phyloP scores from a whole-genome alignment of 2,888 invertebrate genomes.

The Limenitis camilla region DNA sequence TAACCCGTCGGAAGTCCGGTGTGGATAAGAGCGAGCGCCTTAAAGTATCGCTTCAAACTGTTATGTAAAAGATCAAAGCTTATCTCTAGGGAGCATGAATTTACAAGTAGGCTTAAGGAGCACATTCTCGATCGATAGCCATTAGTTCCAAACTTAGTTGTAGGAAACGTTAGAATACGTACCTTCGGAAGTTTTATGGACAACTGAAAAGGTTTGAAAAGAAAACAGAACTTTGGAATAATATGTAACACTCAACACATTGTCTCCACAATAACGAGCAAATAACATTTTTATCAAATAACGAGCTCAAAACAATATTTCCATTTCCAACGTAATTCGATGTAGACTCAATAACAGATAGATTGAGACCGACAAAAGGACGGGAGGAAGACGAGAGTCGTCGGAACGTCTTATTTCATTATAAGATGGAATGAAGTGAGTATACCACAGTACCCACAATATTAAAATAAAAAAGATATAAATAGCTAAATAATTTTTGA shows the following conservation, averaged over 20 bases:
- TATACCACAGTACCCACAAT: neutral
- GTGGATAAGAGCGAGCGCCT: constrained; percentile 16
- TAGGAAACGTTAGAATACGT: neutral
- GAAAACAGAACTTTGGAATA: too few relatives aligned
- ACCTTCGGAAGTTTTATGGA: too few relatives aligned
- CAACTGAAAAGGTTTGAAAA: too few relatives aligned
- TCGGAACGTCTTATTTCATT: neutral
- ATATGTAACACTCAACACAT: too few relatives aligned
- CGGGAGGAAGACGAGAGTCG: neutral
- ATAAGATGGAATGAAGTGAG: neutral
- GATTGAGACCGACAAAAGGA: constrained; percentile 12
- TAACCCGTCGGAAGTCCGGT: constrained; percentile 19
- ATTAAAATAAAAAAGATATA: too few relatives aligned
- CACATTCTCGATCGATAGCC: constrained; percentile 7
- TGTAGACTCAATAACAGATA: constrained; percentile 10
- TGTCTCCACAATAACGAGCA: neutral
- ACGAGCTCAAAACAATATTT: neutral
- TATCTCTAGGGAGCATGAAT: constrained; percentile 15
- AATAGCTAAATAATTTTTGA: too few relatives aligned
- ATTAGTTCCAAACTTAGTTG: constrained; percentile 1
- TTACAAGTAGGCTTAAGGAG: constrained; percentile 11
- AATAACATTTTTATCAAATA: neutral
- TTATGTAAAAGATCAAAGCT: constrained; percentile 17
- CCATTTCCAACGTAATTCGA: constrained; percentile 2
- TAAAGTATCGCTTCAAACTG: constrained; percentile 16